Conservation (phyloP, 2,113 vertebrate genomes). For the Castor canadensis region DNA sequence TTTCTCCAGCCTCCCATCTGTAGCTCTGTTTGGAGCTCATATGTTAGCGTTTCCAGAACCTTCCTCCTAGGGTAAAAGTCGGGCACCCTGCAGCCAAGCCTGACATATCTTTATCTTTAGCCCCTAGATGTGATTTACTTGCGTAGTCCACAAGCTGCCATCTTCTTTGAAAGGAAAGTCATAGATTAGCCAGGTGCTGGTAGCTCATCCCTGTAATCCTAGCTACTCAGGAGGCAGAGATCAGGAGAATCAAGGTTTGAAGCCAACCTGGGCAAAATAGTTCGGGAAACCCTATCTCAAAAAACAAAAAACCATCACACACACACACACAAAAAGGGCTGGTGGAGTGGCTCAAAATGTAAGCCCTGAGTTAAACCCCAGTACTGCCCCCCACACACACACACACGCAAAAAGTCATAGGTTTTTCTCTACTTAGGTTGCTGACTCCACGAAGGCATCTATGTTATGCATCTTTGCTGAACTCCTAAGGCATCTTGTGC, state of each 20-base stretch:
- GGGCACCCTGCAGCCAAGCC: not conserved
- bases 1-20: not conserved
- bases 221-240: not conserved
- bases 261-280: too few relatives aligned
- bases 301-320: too few relatives aligned
- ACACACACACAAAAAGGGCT: too few relatives aligned
- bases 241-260: too few relatives aligned
- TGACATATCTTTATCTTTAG: fast-evolving
- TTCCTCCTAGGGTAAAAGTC: not conserved
- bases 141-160: not conserved
- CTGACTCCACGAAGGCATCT: not conserved
- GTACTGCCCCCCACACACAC: too few relatives aligned
- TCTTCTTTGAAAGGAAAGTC: not conserved
- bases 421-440: not conserved
- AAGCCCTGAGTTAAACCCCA: not conserved
- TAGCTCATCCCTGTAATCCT: too few relatives aligned
- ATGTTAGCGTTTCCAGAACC: not conserved
- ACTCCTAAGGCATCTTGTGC: not conserved
- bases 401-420: too few relatives aligned
- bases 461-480: not conserved
- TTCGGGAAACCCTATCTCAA: too few relatives aligned
- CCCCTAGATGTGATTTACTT: too few relatives aligned
- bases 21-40: not conserved
- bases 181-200: too few relatives aligned
- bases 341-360: too few relatives aligned